phyloP scores from a whole-genome alignment of 2,113 vertebrate genomes.

The Neopipo cinnamomea region DNA sequence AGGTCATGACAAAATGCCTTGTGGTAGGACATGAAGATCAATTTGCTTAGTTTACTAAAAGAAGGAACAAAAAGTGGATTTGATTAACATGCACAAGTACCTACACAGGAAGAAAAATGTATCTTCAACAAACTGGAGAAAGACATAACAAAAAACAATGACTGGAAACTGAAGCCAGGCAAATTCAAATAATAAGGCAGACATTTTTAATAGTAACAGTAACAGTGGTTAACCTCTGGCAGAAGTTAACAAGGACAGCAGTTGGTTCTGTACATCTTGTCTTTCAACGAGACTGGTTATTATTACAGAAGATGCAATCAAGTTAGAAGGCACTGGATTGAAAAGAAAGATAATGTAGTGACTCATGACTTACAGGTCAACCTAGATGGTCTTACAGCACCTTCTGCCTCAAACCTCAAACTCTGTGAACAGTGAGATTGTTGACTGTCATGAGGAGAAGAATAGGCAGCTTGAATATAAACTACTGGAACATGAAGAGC shows the following conservation, averaged over 20 bases:
- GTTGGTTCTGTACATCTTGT: background rate
- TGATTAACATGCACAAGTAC: background rate
- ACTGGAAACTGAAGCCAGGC: background rate
- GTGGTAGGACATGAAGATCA: background rate
- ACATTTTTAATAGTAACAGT: background rate
- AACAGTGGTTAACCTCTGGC: background rate
- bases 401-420: background rate
- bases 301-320: background rate
- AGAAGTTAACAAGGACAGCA: background rate
- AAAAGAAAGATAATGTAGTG: background rate
- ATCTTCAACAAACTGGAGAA: background rate
- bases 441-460: background rate
- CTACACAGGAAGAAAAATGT: background rate
- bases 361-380: background rate
- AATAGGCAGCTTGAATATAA: background rate
- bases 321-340: background rate
- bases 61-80: background rate
- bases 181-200: background rate
- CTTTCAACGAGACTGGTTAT: background rate
- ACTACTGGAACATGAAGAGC: background rate
- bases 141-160: conserved; percentile 1
- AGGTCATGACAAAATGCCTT: background rate
- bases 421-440: background rate
- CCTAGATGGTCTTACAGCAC: background rate
- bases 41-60: background rate